These are phyloP conservation scores for Labeo catla DNA, from an alignment of 2,113 vertebrate species.

Conservation along the genomic window DNA sequence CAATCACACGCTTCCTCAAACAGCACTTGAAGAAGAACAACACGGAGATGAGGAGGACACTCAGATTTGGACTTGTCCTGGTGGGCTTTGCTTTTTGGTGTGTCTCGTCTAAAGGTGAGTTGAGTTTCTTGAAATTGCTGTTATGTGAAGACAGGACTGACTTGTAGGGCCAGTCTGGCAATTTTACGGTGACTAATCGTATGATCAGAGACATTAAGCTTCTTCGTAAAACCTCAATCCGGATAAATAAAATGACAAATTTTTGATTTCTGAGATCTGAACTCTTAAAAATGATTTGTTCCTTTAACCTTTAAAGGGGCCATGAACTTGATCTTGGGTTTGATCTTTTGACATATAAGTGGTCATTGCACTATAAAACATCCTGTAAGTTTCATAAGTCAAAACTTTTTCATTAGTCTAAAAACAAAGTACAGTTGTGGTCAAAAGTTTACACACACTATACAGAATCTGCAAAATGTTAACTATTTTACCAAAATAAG, in stretches of 20 bases:
- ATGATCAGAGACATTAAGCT: background rate
- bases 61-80: background rate
- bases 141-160: background rate
- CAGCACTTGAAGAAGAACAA: background rate
- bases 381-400: too few relatives aligned
- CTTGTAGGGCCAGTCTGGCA: constrained; percentile 1
- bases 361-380: too few relatives aligned
- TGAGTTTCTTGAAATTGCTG: background rate
- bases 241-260: background rate
- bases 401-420: too few relatives aligned
- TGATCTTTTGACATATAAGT: too few relatives aligned
- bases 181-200: background rate
- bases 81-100: background rate
- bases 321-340: too few relatives aligned
- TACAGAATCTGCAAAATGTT: too few relatives aligned
- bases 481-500: too few relatives aligned
- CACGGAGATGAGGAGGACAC: background rate
- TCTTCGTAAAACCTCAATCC: background rate
- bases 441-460: too few relatives aligned
- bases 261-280: background rate
- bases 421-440: too few relatives aligned
- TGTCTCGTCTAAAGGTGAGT: background rate
- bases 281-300: too few relatives aligned
- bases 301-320: too few relatives aligned
- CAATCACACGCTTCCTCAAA: background rate